These are phyloP conservation scores for Dinoponera quadriceps DNA, from an alignment of 1,140 invertebrate species.

Conservation along the genomic window DNA sequence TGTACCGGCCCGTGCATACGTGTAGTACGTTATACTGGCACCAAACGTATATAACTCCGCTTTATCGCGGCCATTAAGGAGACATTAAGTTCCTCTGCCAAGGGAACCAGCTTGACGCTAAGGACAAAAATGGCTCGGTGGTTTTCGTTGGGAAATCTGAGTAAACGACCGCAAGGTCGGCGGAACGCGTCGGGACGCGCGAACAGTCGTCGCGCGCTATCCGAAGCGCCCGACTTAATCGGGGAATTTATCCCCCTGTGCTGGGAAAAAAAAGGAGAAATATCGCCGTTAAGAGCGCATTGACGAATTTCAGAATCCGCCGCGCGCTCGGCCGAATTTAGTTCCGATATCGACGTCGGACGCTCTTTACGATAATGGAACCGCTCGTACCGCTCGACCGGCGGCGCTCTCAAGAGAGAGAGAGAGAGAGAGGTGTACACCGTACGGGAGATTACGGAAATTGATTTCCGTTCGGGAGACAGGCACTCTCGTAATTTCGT, in stretches of 20 bases:
- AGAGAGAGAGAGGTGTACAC: not conserved
- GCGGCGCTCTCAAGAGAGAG: constrained; percentile 12
- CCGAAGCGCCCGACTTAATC: constrained; percentile 42
- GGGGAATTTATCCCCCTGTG: constrained; percentile 35
- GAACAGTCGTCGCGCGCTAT: constrained; percentile 50
- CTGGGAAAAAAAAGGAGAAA: too few relatives aligned
- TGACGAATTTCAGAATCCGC: constrained; percentile 54
- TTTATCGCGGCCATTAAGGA: constrained; percentile 76
- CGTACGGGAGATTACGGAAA: constrained; percentile 42
- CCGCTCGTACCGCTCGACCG: constrained; percentile 22
- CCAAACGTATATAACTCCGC: constrained; percentile 64
- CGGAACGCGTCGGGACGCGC: constrained; percentile 30
- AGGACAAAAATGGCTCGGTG: constrained; percentile 67
- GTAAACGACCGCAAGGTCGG: constrained; percentile 6
- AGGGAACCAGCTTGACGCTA: constrained; percentile 66
- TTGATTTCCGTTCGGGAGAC: constrained; percentile 41
- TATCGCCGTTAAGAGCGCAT: constrained; percentile 41
- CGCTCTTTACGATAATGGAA: constrained; percentile 56
- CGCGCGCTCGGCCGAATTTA: constrained; percentile 23
- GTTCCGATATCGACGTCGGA: constrained; percentile 48
- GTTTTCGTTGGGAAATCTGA: constrained; percentile 60
- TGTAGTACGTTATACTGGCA: constrained; percentile 58
- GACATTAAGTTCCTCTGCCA: constrained; percentile 73
- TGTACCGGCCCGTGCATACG: constrained; percentile 37
- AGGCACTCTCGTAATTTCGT: constrained; percentile 41